phyloP scores from a whole-genome alignment of 1,140 invertebrate species.

The Drosophila rufa region DNA sequence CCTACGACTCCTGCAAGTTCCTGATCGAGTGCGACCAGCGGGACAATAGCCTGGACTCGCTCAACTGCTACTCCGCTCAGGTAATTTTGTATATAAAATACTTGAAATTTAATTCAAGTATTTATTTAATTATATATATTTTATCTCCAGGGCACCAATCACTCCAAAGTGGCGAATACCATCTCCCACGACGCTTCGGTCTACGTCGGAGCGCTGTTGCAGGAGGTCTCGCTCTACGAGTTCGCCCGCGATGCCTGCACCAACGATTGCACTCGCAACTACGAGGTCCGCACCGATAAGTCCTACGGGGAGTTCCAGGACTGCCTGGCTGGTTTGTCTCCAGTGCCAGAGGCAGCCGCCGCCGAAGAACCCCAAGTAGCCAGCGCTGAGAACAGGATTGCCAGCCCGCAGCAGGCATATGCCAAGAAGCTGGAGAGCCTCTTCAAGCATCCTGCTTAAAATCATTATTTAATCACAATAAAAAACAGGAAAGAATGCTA shows the following conservation, averaged over 20 bases:
- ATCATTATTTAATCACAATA: too few relatives aligned
- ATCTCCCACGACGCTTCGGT: constrained; percentile 51
- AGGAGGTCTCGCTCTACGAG: constrained; percentile 23
- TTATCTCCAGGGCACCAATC: constrained; percentile 26
- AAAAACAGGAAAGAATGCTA: too few relatives aligned
- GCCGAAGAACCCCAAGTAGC: too few relatives aligned
- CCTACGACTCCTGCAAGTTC: constrained; percentile 22
- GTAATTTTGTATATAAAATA: constrained; percentile 15
- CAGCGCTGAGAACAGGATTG: background rate
- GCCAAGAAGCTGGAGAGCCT: background rate
- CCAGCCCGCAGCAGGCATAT: background rate
- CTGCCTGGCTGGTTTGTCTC: constrained; percentile 44
- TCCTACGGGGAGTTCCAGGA: constrained; percentile 53
- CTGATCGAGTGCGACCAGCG: constrained; percentile 23
- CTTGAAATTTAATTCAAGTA: too few relatives aligned
- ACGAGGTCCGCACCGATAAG: constrained; percentile 39
- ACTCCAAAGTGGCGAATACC: constrained; percentile 30
- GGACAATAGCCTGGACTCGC: constrained; percentile 10
- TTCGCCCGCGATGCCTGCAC: constrained; percentile 48
- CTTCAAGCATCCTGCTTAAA: background rate
- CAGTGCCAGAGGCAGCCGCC: constrained; percentile 30
- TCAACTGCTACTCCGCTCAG: constrained; percentile 44
- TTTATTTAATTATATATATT: background rate
- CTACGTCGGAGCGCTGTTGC: constrained; percentile 20
- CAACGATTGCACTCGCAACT: constrained; percentile 31